Base-by-base conservation (phyloP, 2,797 vertebrate genomes). In the Cyclura pinguis region DNA sequence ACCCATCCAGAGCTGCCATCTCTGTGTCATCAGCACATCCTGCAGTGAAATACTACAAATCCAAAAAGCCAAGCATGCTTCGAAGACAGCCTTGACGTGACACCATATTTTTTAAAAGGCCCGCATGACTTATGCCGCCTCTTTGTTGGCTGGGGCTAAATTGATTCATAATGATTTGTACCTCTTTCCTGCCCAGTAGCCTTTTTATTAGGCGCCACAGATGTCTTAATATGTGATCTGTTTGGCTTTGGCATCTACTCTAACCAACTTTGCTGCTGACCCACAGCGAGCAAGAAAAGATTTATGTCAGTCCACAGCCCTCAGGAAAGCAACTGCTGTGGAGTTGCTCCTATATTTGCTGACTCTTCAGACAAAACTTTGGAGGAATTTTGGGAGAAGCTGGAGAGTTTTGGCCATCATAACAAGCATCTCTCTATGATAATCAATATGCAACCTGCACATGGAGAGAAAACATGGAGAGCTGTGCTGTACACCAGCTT, bases 91-190 rank as follows among this genome's bases (percentile, higher is more conserved):
- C 35, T 76, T 90, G 85, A 86, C 38, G 64, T n/a, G 76, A n/a
- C 13, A 20, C 57, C 84, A 20, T 90, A 83, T 93, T 88, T 88
- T 69, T 93, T 84, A 87, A 93, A 93, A 93, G 76, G 29, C 89
- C 89, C 27, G 9, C 85, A 32, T 78, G 95, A 96, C 93, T 94
- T 93, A 92, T 5, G 5, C 24, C 92, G 91, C 94, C 88, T 94
- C 94, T 92, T 96, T 97, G 87, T 95, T 94, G 93, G 93, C 92
- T 93, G 87, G 94, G 89, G 84, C 95, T 95, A 96, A 96, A 96
- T 96, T 96, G 95, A 96, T 97, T 97, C 89, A 85, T 96, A 96
- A 96, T 94, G 95, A 96, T 97, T 97, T 97, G 94, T 95, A 93
- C 92, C 95, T 97, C 93, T 96, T 92, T 94, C 88, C 91, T 93